Evolutionary conservation across 2,888 invertebrate species (phyloP).

Genomic region (Agonopterix arenella): DNA sequence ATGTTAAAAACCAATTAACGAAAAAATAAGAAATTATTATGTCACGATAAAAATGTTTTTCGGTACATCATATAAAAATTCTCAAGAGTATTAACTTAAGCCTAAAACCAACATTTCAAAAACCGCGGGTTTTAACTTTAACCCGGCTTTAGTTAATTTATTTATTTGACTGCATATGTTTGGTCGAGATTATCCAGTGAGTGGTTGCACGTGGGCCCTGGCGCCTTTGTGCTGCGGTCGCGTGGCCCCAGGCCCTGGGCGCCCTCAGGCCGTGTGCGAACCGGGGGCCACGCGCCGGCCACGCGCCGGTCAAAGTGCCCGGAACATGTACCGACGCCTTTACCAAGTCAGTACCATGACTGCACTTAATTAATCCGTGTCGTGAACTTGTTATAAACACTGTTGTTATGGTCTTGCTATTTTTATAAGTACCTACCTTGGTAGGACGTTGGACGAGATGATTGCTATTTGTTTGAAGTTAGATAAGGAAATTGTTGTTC

Average conservation of each 20-base stretch:
- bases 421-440: too few relatives aligned
- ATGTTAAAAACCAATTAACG: too few relatives aligned
- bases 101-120: constrained; percentile 25
- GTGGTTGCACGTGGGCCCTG: constrained; percentile 23
- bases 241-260: constrained; percentile 13
- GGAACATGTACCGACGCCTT: constrained; percentile 55
- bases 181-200: constrained; percentile 53
- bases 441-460: too few relatives aligned
- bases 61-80: too few relatives aligned
- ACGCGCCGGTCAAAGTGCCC: constrained; percentile 52
- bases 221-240: constrained; percentile 16
- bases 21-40: too few relatives aligned
- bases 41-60: too few relatives aligned
- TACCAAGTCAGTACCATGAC: constrained; percentile 53
- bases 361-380: constrained; percentile 69
- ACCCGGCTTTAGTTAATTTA: constrained; percentile 62
- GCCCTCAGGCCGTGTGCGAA: constrained; percentile 7
- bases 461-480: too few relatives aligned
- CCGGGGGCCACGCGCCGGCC: constrained; percentile 27
- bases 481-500: too few relatives aligned
- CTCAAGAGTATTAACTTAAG: too few relatives aligned
- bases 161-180: constrained; percentile 67
- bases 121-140: constrained; percentile 25
- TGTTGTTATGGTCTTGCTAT: constrained; percentile 16
- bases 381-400: constrained; percentile 34